These are phyloP conservation scores for Cairina moschata DNA, from an alignment of 2,113 vertebrate genomes.

Conservation along the genomic window DNA sequence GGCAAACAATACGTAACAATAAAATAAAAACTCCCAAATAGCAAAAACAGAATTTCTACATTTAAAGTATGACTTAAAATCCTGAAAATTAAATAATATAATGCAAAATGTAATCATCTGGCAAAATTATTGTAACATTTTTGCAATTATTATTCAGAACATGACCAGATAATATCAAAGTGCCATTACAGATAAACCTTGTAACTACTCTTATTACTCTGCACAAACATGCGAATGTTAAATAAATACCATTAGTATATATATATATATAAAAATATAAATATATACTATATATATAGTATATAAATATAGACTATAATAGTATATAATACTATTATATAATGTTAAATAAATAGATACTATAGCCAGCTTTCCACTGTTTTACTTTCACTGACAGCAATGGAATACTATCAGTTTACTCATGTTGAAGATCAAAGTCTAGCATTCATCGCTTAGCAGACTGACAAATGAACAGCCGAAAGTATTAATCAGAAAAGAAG, in stretches of 20 bases:
- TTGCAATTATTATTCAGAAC: neutral
- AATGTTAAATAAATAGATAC: neutral
- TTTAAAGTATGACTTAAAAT: neutral
- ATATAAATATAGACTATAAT: too few relatives aligned
- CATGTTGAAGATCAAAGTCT: neutral
- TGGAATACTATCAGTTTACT: neutral
- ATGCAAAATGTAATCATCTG: neutral
- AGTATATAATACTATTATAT: too few relatives aligned
- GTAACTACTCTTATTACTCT: neutral
- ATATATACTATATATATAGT: too few relatives aligned
- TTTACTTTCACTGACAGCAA: neutral
- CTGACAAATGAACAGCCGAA: slow-evolving; percentile 50
- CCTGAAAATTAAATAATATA: neutral
- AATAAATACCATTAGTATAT: too few relatives aligned
- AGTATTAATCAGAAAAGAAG: slow-evolving; percentile 43
- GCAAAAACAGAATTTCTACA: neutral
- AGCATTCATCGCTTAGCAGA: neutral
- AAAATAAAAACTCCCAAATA: neutral
- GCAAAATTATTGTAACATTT: neutral
- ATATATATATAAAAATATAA: too few relatives aligned
- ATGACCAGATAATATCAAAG: neutral
- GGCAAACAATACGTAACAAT: slow-evolving; percentile 22
- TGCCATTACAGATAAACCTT: neutral
- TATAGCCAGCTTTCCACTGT: neutral
- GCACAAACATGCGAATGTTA: neutral